phyloP scores from a whole-genome alignment of 2,888 invertebrate genomes.

The Phragmatobia fuliginosa region DNA sequence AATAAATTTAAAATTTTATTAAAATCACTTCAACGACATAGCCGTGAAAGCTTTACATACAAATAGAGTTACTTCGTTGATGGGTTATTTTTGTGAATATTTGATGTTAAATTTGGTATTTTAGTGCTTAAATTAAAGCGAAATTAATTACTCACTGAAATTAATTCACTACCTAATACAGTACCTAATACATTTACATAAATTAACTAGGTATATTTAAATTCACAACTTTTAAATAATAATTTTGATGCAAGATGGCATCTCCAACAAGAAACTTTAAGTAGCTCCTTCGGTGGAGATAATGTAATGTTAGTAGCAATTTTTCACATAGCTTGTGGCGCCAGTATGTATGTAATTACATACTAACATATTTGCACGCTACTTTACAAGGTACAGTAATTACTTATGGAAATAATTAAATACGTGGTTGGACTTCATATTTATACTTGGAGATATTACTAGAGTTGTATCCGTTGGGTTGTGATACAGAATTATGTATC shows the following conservation, averaged over 20 bases:
- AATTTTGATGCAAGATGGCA: slow-evolving; percentile 7
- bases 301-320: slow-evolving; percentile 25
- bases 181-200: background rate
- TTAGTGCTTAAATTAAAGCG: background rate
- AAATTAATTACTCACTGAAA: background rate
- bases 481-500: slow-evolving; percentile 1
- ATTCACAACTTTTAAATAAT: slow-evolving; percentile 1
- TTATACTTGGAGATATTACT: slow-evolving; percentile 9
- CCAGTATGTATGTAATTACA: slow-evolving; percentile 44
- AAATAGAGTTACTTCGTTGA: no score
- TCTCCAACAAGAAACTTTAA: slow-evolving; percentile 16
- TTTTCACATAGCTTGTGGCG: slow-evolving; percentile 35
- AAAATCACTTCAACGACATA: no score
- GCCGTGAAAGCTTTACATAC: no score
- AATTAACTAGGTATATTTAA: background rate
- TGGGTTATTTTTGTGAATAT: background rate
- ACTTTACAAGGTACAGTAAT: slow-evolving; percentile 40
- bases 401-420: slow-evolving; percentile 43
- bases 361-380: slow-evolving; percentile 49
- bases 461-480: background rate
- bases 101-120: background rate
- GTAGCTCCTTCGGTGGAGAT: slow-evolving; percentile 20
- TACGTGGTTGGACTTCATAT: slow-evolving; percentile 34
- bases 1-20: no score
- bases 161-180: background rate